Percentiles rank a stretch among this genome's conserved stretches.
Evolutionary conservation across 2,888 invertebrate genomes (phyloP).

Genomic region (Lasioglossum vierecki): DNA sequence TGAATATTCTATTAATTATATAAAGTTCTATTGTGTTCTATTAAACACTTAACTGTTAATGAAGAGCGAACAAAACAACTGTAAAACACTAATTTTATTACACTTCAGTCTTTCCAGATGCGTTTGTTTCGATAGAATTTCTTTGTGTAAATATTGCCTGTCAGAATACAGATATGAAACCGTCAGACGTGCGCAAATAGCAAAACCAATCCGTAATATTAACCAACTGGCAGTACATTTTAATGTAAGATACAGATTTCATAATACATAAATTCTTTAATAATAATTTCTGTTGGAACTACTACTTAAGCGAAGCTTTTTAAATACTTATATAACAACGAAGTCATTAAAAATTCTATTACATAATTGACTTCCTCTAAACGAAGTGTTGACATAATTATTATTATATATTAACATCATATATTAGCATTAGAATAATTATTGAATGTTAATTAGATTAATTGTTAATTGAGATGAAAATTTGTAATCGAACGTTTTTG

Average conservation of each 20-base stretch:
- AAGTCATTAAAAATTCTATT: neutral
- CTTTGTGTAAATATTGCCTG: slow-evolving; percentile 25
- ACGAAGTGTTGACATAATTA: neutral
- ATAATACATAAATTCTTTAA: neutral
- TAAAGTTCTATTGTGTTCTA: neutral
- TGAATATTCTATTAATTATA: neutral
- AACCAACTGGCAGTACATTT: slow-evolving; percentile 22
- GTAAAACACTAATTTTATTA: neutral
- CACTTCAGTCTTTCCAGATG: neutral
- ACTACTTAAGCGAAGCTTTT: neutral
- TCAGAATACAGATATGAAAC: slow-evolving; percentile 21
- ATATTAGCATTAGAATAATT: neutral
- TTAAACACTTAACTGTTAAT: neutral
- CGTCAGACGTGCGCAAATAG: slow-evolving; percentile 23
- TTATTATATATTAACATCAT: no score
- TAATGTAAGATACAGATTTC: slow-evolving; percentile 3
- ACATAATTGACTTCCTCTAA: neutral
- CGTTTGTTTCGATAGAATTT: slow-evolving; percentile 35
- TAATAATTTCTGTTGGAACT: neutral
- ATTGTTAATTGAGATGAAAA: no score
- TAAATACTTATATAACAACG: neutral
- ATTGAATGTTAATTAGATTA: neutral
- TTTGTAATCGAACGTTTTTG: neutral
- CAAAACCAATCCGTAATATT: slow-evolving; percentile 34
- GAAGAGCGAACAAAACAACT: neutral